A percentile compares a stretch with the other conserved stretches of the same genome.
Conservation (phyloP, 2,888 invertebrate species). For the Drosophila mulleri region DNA sequence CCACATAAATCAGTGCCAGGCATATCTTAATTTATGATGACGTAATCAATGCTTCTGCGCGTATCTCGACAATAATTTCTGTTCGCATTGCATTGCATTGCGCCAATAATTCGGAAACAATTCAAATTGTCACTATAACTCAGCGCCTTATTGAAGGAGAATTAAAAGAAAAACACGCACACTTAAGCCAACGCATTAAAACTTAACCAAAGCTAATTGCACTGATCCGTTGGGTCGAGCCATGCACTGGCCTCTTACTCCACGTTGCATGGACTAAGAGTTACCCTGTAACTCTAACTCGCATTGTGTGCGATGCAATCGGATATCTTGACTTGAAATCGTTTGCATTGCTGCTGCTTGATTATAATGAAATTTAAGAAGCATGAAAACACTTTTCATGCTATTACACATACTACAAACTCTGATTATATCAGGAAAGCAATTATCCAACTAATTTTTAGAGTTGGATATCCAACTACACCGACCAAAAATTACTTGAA, state of each 20-base stretch:
- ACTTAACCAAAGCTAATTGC: neutral
- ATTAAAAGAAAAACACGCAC: slow-evolving; percentile 19
- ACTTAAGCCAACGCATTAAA: neutral
- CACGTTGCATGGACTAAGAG: neutral
- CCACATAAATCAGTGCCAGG: slow-evolving; percentile 53
- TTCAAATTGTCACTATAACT: slow-evolving; percentile 72
- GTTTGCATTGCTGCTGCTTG: too few relatives aligned
- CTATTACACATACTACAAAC: neutral
- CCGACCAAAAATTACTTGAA: too few relatives aligned
- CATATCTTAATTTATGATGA: slow-evolving; percentile 75
- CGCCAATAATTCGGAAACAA: slow-evolving; percentile 53
- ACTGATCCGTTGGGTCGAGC: neutral
- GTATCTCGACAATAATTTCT: slow-evolving; percentile 58
- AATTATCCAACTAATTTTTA: too few relatives aligned
- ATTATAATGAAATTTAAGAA: too few relatives aligned
- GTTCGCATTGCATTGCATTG: slow-evolving; percentile 26
- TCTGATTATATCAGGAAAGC: neutral
- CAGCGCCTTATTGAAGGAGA: slow-evolving; percentile 45
- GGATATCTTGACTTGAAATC: neutral
- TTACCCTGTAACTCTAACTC: neutral
- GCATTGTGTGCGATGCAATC: neutral
- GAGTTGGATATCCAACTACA: too few relatives aligned
- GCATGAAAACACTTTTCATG: neutral
- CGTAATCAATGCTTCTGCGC: slow-evolving; percentile 67
- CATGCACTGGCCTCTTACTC: too few relatives aligned